A percentile compares a stretch with the other conserved stretches of the same genome.
These are phyloP conservation scores for Seriola rivoliana DNA, from an alignment of 2,113 vertebrate species.

Conservation along the genomic window DNA sequence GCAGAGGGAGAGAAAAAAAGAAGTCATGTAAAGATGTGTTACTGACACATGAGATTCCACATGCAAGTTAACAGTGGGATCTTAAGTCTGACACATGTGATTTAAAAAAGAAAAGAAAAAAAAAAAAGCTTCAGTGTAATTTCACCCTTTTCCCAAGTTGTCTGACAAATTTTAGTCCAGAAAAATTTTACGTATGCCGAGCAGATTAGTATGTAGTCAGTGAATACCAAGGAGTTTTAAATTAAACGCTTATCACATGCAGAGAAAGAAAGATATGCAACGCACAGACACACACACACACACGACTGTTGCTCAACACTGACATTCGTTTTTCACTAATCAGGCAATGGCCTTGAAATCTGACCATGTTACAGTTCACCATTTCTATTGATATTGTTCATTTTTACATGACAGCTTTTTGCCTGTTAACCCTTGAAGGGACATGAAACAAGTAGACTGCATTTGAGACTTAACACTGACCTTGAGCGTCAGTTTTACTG, in stretches of 20 bases:
- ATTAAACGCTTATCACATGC: conserved; percentile 32
- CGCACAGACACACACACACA: conserved; percentile 1
- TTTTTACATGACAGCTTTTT: conserved; percentile 19
- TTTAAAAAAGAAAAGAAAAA: neutral
- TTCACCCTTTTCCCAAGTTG: conserved; percentile 5
- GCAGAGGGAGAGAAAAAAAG: neutral
- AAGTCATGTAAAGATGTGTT: conserved; percentile 43
- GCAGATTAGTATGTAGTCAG: neutral
- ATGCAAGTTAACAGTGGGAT: conserved; percentile 10
- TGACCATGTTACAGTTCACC: conserved; percentile 33
- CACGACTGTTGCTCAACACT: conserved; percentile 44
- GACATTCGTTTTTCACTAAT: conserved; percentile 18
- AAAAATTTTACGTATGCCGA: neutral
- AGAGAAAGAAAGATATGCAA: neutral
- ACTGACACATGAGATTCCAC: conserved; percentile 33
- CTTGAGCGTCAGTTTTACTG: neutral
- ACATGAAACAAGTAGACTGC: neutral
- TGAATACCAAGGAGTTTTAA: conserved; percentile 12
- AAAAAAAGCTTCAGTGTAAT: neutral
- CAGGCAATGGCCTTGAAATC: conserved; percentile 46
- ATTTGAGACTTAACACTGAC: neutral
- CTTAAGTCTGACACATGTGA: neutral
- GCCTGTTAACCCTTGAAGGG: conserved; percentile 14
- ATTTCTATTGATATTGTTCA: conserved; percentile 16
- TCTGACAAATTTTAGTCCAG: neutral